Conservation (phyloP, 2,113 vertebrate genomes). For the Dipodomys spectabilis region DNA sequence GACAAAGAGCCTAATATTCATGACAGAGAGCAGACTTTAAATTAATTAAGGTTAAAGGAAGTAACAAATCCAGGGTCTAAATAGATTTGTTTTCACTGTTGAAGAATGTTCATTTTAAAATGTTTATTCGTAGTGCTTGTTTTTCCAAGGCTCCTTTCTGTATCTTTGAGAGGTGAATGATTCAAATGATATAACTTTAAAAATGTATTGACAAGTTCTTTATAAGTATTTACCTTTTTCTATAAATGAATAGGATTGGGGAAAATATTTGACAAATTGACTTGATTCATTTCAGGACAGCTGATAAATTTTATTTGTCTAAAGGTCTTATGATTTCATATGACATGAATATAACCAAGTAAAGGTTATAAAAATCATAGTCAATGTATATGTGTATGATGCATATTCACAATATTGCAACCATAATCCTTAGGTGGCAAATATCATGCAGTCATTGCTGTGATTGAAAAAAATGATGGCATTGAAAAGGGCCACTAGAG, state of each 20-base stretch:
- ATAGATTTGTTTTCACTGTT: conserved; percentile 28
- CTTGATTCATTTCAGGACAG: background rate
- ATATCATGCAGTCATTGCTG: background rate
- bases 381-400: background rate
- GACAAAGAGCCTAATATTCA: too few relatives aligned
- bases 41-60: background rate
- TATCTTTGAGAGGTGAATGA: background rate
- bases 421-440: background rate
- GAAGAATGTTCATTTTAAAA: background rate
- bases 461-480: conserved; percentile 21
- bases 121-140: background rate
- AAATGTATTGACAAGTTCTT: background rate
- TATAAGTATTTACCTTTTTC: background rate
- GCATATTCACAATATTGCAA: background rate
- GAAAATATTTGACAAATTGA: background rate
- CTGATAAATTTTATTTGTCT: background rate
- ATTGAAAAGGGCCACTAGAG: background rate
- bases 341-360: background rate
- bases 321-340: background rate
- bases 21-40: background rate
- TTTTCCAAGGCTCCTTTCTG: background rate
- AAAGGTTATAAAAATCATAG: background rate
- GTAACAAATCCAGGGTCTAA: background rate
- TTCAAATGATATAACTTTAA: background rate
- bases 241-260: background rate